Conservation (phyloP, 2,113 vertebrate species). For the Delphinus delphis region DNA sequence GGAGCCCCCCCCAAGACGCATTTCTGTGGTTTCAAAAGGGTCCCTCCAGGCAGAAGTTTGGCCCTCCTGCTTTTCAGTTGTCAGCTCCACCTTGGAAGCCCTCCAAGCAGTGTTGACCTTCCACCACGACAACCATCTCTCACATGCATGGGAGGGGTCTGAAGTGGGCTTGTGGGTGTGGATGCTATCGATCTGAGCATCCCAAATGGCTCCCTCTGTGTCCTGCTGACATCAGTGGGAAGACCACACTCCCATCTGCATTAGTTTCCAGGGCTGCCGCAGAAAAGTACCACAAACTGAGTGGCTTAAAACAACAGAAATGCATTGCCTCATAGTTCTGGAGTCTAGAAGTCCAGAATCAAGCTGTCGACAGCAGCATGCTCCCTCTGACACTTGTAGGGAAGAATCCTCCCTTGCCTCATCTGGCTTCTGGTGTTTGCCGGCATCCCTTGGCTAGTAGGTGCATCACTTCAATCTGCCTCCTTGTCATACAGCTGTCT, state of each 20-base stretch:
- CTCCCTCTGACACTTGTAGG: not conserved
- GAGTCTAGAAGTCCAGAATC: not conserved
- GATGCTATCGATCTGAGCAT: too few relatives aligned
- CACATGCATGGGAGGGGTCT: accelerated
- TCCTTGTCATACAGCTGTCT: not conserved
- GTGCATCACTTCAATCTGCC: not conserved
- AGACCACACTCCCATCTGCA: not conserved
- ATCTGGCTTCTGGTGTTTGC: not conserved
- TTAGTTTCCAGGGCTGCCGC: not conserved
- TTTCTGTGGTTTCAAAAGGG: not conserved
- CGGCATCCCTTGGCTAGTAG: not conserved
- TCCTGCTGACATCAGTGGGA: accelerated
- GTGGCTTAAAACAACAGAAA: not conserved
- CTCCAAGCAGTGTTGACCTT: not conserved
- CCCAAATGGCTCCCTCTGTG: not conserved
- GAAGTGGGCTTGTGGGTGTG: accelerated
- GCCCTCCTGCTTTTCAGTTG: not conserved
- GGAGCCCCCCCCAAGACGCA: not conserved
- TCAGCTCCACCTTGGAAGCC: not conserved
- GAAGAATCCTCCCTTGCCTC: not conserved
- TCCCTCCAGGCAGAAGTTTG: not conserved
- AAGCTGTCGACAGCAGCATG: not conserved
- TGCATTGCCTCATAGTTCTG: not conserved
- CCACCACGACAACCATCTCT: not conserved
- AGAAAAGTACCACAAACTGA: not conserved